phyloP scores from a whole-genome alignment of 1,140 invertebrate genomes.

The Apis florea region DNA sequence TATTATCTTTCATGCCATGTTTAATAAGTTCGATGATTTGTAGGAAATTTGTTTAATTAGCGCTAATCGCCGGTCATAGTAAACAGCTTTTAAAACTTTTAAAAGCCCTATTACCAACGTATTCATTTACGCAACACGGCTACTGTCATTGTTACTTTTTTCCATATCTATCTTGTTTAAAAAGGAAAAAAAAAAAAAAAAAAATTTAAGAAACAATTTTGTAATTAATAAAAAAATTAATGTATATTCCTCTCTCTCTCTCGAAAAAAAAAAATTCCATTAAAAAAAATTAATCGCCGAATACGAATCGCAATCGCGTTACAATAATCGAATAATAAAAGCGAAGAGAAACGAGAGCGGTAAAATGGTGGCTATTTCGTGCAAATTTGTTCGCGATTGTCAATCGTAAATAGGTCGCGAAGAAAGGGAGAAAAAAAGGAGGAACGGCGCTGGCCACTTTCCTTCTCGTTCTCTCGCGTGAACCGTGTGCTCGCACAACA shows the following conservation, averaged over 20 bases:
- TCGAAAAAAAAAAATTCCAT: too few species aligned
- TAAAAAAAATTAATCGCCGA: too few species aligned
- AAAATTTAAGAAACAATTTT: too few species aligned
- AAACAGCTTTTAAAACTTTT: neutral
- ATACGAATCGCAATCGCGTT: too few species aligned
- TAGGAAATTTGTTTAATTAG: neutral
- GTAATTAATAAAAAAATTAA: too few species aligned
- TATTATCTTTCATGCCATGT: neutral
- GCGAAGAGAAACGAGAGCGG: too few species aligned
- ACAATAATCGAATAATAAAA: too few species aligned
- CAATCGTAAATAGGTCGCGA: slow-evolving; percentile 54
- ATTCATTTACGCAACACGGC: neutral
- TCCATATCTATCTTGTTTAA: too few species aligned
- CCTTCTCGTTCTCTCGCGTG: slow-evolving; percentile 31
- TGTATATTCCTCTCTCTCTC: too few species aligned
- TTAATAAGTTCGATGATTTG: neutral
- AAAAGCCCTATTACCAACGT: neutral
- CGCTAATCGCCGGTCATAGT: too few species aligned
- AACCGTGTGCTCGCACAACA: slow-evolving; percentile 37
- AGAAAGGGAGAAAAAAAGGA: slow-evolving; percentile 35
- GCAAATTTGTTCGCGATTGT: slow-evolving; percentile 51
- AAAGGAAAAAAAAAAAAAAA: too few species aligned
- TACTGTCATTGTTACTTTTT: too few species aligned
- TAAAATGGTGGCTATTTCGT: neutral
- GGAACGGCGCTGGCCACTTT: slow-evolving; percentile 39